A percentile compares a stretch with the other conserved stretches of the same genome.
phyloP scores from a whole-genome alignment of 2,888 invertebrate species.

The Zygogramma bicolorata region DNA sequence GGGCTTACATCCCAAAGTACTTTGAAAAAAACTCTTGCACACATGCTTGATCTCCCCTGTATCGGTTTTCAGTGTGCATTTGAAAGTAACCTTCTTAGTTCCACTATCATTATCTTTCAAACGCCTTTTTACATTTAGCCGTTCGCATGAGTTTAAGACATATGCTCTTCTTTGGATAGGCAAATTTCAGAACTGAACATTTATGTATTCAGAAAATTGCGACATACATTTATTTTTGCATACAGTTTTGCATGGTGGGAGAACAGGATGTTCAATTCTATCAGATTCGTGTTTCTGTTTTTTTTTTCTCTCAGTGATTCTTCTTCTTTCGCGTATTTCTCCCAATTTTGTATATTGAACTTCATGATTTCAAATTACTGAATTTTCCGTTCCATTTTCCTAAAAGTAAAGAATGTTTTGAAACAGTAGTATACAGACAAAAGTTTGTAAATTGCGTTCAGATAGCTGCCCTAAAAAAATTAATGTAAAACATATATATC shows the following conservation, averaged over 20 bases:
- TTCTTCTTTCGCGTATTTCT: slow-evolving; percentile 23
- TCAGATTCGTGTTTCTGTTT: slow-evolving; percentile 3
- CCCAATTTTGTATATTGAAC: slow-evolving; percentile 25
- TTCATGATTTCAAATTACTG: background rate
- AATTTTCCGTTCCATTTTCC: slow-evolving; percentile 1
- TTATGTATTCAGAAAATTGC: slow-evolving; percentile 3
- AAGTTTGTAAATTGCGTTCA: slow-evolving; percentile 3
- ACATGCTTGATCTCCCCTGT: slow-evolving; percentile 2
- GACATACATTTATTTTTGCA: slow-evolving; percentile 23
- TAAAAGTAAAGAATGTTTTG: background rate
- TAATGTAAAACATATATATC: background rate
- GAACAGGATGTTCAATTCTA: slow-evolving; percentile 20
- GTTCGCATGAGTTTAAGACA: slow-evolving; percentile 19
- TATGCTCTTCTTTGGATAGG: slow-evolving; percentile 29
- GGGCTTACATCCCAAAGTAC: slow-evolving; percentile 23
- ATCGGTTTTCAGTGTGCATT: slow-evolving; percentile 5
- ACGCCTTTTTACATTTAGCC: slow-evolving; percentile 23
- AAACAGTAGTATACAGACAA: background rate
- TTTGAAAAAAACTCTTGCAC: slow-evolving; percentile 18
- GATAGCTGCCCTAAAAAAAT: background rate
- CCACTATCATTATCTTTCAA: slow-evolving; percentile 2
- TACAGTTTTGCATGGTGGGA: slow-evolving; percentile 17
- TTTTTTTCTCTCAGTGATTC: slow-evolving; percentile 13
- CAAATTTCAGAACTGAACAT: too few relatives aligned
- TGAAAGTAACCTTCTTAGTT: slow-evolving; percentile 13